phyloP scores from a whole-genome alignment of 2,888 invertebrate species.

The Antitype chi region DNA sequence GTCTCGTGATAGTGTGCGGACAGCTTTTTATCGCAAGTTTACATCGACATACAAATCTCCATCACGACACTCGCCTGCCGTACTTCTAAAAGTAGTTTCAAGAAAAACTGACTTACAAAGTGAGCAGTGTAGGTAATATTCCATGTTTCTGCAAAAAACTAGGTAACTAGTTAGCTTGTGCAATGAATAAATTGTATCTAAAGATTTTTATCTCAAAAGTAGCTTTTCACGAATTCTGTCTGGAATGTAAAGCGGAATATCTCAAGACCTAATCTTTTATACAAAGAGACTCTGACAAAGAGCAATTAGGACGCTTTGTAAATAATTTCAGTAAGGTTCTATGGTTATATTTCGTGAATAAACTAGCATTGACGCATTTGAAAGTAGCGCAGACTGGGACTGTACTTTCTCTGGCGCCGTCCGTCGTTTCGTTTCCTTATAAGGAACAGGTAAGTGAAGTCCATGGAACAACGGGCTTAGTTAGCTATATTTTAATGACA shows the following conservation, averaged over 20 bases:
- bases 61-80: slow-evolving; percentile 72
- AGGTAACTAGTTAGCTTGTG: slow-evolving; percentile 63
- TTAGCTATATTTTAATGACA: slow-evolving; percentile 61
- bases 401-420: slow-evolving; percentile 64
- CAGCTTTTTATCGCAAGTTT: slow-evolving; percentile 71
- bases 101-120: slow-evolving; percentile 71
- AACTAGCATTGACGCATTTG: slow-evolving; percentile 56
- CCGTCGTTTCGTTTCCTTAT: slow-evolving; percentile 64
- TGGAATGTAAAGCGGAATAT: slow-evolving; percentile 64
- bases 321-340: slow-evolving; percentile 55
- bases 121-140: slow-evolving; percentile 65
- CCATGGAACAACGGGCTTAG: slow-evolving; percentile 53
- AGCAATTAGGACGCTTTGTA: slow-evolving; percentile 64
- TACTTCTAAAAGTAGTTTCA: slow-evolving; percentile 72
- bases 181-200: slow-evolving; percentile 67
- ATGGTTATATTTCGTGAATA: slow-evolving; percentile 55
- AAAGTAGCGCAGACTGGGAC: slow-evolving; percentile 54
- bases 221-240: slow-evolving; percentile 67
- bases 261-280: slow-evolving; percentile 60
- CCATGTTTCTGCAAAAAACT: slow-evolving; percentile 65
- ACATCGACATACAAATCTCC: slow-evolving; percentile 79
- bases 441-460: slow-evolving; percentile 61
- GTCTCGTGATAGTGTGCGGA: slow-evolving; percentile 65
- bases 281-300: slow-evolving; percentile 60
- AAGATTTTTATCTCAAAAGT: slow-evolving; percentile 67